These are phyloP conservation scores for Melopsittacus undulatus DNA, from an alignment of 2,797 vertebrate genomes.

Conservation along the genomic window DNA sequence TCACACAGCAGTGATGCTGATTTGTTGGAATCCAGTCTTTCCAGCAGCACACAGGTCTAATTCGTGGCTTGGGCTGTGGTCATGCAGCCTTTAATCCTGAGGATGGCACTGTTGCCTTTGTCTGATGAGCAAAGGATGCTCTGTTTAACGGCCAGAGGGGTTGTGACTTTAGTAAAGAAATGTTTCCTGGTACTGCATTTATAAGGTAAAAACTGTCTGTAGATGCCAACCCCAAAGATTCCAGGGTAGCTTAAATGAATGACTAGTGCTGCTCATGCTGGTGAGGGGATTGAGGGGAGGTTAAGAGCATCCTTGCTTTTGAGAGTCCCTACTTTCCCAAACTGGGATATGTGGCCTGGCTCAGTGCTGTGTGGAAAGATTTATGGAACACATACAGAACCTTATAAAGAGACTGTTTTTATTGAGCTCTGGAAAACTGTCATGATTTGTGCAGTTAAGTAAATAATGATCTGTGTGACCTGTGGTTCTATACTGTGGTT, in stretches of 20 bases:
- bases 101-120: constrained; percentile 24
- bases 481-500: not conserved
- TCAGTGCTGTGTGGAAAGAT: not conserved
- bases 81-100: not conserved
- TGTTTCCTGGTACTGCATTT: fast-evolving
- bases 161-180: not conserved
- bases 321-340: not conserved
- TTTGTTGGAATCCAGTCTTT: not conserved
- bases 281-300: not conserved
- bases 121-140: not conserved
- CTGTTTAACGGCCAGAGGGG: not conserved
- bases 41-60: fast-evolving
- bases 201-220: not conserved
- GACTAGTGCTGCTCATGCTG: not conserved
- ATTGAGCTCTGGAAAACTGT: not conserved
- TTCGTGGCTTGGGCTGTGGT: not conserved
- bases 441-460: not conserved
- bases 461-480: not conserved
- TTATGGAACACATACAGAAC: not conserved
- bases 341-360: fast-evolving
- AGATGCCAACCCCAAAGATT: not conserved
- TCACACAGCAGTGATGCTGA: not conserved
- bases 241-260: not conserved
- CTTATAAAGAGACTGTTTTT: not conserved
- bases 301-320: not conserved